phyloP scores from a whole-genome alignment of 2,888 invertebrate genomes.

The Antheraea assamensis region DNA sequence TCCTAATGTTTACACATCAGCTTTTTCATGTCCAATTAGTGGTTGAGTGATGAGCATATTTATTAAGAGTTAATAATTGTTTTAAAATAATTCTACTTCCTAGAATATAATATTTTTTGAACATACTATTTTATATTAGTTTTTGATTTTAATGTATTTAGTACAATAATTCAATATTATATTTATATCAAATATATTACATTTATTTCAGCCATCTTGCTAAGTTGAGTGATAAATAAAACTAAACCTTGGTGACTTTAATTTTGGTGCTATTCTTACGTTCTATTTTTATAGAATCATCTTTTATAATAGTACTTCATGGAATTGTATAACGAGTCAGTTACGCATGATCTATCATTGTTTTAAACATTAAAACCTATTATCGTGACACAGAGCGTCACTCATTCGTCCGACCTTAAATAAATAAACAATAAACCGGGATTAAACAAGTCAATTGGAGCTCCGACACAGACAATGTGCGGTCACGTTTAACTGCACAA shows the following conservation, averaged over 20 bases:
- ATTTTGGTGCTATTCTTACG: not conserved
- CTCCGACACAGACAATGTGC: conserved; percentile 73
- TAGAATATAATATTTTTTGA: not conserved
- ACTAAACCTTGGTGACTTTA: not conserved
- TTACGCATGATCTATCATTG: not conserved
- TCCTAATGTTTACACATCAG: no score
- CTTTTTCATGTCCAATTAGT: not conserved
- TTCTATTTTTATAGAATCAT: no score
- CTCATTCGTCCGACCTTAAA: conserved; percentile 45
- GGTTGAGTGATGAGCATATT: not conserved
- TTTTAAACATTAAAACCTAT: not conserved
- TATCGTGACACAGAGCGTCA: conserved; percentile 22
- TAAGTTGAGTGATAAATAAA: not conserved
- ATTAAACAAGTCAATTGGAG: conserved; percentile 78
- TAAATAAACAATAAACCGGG: conserved; percentile 77
- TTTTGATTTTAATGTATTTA: not conserved
- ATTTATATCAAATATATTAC: no score
- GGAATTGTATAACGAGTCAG: no score
- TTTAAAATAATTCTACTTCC: not conserved
- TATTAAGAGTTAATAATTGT: not conserved
- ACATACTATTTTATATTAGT: not conserved
- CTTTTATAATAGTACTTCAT: no score
- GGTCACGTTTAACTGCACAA: conserved; percentile 76
- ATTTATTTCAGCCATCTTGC: not conserved
- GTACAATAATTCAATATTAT: no score